Conservation (phyloP, 2,797 vertebrate genomes). For the Phaenicophaeus curvirostris region DNA sequence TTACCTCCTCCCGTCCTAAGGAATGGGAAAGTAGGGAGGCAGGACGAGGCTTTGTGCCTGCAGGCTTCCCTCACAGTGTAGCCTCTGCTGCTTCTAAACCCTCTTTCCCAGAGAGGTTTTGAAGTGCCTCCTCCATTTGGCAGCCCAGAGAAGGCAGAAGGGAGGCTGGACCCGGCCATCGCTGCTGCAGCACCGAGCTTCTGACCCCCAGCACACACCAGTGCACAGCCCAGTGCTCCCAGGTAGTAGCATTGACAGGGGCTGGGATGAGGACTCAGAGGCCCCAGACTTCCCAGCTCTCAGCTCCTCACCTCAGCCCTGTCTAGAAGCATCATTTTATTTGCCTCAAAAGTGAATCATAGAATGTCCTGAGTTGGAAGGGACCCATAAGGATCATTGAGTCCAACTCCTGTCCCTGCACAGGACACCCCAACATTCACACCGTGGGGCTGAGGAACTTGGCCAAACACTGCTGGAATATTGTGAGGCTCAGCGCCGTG, state of each 20-base stretch:
- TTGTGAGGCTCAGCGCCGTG: too few species aligned
- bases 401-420: too few species aligned
- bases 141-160: not conserved
- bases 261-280: fast-evolving
- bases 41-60: fast-evolving
- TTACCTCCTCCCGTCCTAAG: too few species aligned
- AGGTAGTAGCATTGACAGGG: not conserved
- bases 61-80: too few species aligned
- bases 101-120: not conserved
- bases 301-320: not conserved
- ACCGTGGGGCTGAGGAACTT: too few species aligned
- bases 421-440: too few species aligned
- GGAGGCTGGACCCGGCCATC: fast-evolving
- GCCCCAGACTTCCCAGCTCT: not conserved
- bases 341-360: not conserved
- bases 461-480: too few species aligned
- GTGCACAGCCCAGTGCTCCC: not conserved
- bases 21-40: not conserved
- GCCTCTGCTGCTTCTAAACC: not conserved
- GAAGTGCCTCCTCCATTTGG: not conserved
- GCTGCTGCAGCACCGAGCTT: not conserved
- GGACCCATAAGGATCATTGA: too few species aligned
- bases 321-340: fast-evolving
- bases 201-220: fast-evolving
- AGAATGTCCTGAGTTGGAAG: too few species aligned